Conservation (phyloP, 2,797 vertebrate species). For the Agapornis canus region DNA sequence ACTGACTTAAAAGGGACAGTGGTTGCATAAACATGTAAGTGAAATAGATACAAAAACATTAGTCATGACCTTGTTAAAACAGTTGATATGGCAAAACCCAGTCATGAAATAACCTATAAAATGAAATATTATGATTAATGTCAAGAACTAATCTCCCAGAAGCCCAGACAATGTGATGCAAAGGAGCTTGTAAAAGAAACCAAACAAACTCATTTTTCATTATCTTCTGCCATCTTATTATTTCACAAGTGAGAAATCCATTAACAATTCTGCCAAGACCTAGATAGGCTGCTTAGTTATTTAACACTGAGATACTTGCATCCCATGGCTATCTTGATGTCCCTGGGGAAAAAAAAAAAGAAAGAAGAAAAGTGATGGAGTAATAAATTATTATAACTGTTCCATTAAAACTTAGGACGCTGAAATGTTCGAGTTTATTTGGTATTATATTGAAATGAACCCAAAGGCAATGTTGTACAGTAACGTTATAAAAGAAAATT, state of each 20-base stretch:
- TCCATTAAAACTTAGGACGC: slow-evolving; percentile 54
- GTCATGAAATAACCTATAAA: slow-evolving; percentile 8
- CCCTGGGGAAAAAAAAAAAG: background rate
- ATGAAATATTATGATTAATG: slow-evolving; percentile 18
- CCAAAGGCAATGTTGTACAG: slow-evolving; percentile 74
- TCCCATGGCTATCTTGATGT: background rate
- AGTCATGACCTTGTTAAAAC: slow-evolving; percentile 25
- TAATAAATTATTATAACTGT: slow-evolving; percentile 35
- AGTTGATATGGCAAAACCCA: slow-evolving; percentile 8
- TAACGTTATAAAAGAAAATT: slow-evolving; percentile 75
- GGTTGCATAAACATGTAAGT: background rate
- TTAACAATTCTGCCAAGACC: slow-evolving; percentile 23
- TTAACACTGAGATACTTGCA: background rate
- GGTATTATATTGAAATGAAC: slow-evolving; percentile 66
- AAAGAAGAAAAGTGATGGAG: background rate
- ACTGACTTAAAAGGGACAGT: background rate
- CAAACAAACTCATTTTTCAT: slow-evolving; percentile 5
- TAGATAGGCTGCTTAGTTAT: slow-evolving; percentile 13
- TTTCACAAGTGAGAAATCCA: slow-evolving; percentile 12
- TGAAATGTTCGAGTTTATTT: slow-evolving; percentile 74
- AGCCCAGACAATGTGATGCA: background rate
- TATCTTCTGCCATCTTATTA: slow-evolving; percentile 22
- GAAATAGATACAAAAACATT: slow-evolving; percentile 18
- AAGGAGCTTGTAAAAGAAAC: slow-evolving; percentile 36
- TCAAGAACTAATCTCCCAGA: slow-evolving; percentile 15